Evolutionary conservation across 2,888 invertebrate species (phyloP), one percentile per base, ranked within the genome.

Genomic region (Acronicta alni): DNA sequence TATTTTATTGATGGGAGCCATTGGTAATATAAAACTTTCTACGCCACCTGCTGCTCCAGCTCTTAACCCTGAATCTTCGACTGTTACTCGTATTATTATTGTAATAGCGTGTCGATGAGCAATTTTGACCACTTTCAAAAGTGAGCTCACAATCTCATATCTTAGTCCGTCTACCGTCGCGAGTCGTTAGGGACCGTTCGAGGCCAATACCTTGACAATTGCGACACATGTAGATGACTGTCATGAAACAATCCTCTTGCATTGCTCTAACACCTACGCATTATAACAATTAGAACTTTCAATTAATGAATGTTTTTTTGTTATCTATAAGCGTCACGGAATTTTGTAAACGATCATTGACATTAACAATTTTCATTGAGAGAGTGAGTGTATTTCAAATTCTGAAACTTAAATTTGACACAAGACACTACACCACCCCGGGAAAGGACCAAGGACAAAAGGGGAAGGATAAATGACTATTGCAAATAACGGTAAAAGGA

Each of bases 171-270:
- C 43, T 60, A 52, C 42, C 20, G 23, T 56, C 52, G 37, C 32
- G 42, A 35, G 55, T 57, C 42, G 63, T 57, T 56, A 55, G 57
- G 57, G 54, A 55, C 57, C 48, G 48, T 49, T 70, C 73, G 65
- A 75, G 75, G 73, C 53, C 58, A 12, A 30, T 51, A 51, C 71
- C 68, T 66, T 72, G 59, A 57, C 67, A 62, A 60, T 67, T 72
- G 49, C 47, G 54, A 68, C 65, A 75, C 43, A 38, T 48, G 58
- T 51, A 65, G 52, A 57, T 47, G 57, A 59, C 59, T 68, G 63
- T 75, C 51, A 67, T 43, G 47, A 61, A 45, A 61, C 47, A 65
- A 59, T 70, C 57, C 56, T n/a, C n/a, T n/a, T n/a, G 61, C 57
- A 61, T 71, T 56, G 57, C 43, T 56, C 56, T 57, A 69, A 45